phyloP scores from a whole-genome alignment of 2,113 vertebrate species.

The Corvus hawaiiensis region DNA sequence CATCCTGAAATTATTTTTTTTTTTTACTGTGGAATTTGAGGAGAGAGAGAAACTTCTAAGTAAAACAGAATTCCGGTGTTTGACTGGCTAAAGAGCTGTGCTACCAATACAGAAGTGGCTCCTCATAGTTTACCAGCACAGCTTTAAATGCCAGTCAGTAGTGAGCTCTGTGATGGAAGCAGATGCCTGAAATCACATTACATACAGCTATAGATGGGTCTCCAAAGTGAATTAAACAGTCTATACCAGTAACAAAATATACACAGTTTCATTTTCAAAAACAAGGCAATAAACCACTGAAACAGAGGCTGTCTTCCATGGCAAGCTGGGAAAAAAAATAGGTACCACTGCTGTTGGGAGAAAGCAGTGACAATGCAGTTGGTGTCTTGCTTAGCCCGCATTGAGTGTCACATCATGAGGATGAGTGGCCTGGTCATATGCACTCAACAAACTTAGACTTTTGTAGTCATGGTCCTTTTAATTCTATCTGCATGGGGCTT shows the following conservation, averaged over 20 bases:
- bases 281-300: not conserved
- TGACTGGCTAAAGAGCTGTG: not conserved
- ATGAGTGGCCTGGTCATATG: too few relatives aligned
- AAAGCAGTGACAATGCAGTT: not conserved
- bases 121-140: not conserved
- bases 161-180: not conserved
- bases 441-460: not conserved
- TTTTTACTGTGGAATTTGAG: not conserved
- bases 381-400: not conserved
- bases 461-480: not conserved
- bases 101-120: not conserved
- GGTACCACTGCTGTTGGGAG: not conserved
- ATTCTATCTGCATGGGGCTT: not conserved
- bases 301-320: not conserved
- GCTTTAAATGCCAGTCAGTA: not conserved
- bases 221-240: not conserved
- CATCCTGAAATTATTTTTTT: not conserved
- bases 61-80: not conserved
- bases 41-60: not conserved
- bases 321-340: accelerated
- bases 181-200: not conserved
- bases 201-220: not conserved
- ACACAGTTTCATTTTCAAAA: not conserved
- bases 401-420: not conserved
- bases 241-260: not conserved